phyloP scores from a whole-genome alignment of 2,888 invertebrate genomes.

The Hyposoter dolosus region DNA sequence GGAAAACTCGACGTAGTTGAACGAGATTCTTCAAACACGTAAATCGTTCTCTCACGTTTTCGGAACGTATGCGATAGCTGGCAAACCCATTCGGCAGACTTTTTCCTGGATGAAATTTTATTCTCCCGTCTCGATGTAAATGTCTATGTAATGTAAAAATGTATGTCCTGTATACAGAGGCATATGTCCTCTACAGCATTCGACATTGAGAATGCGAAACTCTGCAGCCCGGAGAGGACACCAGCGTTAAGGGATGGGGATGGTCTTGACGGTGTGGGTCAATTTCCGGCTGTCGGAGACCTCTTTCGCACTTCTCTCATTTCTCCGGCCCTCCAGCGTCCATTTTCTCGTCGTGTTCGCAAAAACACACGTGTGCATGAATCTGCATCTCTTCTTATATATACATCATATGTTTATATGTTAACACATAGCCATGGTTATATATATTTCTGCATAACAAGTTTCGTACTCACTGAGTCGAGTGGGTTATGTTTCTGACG shows the following conservation, averaged over 20 bases:
- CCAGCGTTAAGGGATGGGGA: not conserved
- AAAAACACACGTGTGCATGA: not conserved
- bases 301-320: conserved; percentile 57
- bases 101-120: conserved; percentile 63
- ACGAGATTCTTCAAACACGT: conserved; percentile 64
- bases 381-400: conserved; percentile 4
- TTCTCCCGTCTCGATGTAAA: conserved; percentile 32
- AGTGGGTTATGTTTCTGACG: conserved; percentile 56
- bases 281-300: conserved; percentile 66
- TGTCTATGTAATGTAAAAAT: conserved; percentile 3
- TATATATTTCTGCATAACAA: conserved; percentile 43
- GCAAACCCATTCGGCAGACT: conserved; percentile 7
- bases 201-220: conserved; percentile 15
- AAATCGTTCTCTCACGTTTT: conserved; percentile 56
- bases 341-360: conserved; percentile 35
- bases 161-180: not conserved
- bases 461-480: conserved; percentile 49
- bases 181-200: not conserved
- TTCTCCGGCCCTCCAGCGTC: conserved; percentile 21
- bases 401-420: not conserved
- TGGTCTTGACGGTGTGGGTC: conserved; percentile 49
- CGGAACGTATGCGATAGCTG: conserved; percentile 32
- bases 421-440: conserved; percentile 2
- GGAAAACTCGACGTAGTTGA: conserved; percentile 37
- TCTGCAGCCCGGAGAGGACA: not conserved